Percentiles rank a stretch among this genome's conserved stretches.
phyloP scores from a whole-genome alignment of 2,113 vertebrate genomes.

The Rhynchomys soricoides region DNA sequence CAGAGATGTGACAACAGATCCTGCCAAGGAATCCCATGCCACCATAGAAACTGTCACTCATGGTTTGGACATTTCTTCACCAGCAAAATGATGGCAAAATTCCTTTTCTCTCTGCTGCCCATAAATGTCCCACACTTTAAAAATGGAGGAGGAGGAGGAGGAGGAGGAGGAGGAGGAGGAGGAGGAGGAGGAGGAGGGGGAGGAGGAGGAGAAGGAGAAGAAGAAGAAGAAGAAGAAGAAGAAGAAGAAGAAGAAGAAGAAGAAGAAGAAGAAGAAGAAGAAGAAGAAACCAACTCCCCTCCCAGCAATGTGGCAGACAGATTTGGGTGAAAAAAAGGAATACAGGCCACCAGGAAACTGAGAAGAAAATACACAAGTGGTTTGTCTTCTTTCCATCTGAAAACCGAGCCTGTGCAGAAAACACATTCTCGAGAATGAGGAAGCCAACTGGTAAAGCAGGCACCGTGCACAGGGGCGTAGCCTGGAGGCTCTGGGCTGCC shows the following conservation, averaged over 20 bases:
- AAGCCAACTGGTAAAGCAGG: not conserved
- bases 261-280: no score
- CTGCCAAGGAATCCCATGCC: not conserved
- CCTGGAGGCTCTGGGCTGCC: no score
- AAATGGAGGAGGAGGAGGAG: no score
- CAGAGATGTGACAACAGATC: not conserved
- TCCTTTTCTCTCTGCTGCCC: not conserved
- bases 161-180: no score
- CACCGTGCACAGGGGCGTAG: not conserved
- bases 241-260: no score
- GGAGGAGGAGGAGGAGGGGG: no score
- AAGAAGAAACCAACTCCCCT: not conserved
- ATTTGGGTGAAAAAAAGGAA: not conserved
- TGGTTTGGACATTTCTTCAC: not conserved
- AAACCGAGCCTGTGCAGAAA: not conserved
- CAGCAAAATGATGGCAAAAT: no score
- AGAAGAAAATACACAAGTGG: not conserved
- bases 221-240: no score
- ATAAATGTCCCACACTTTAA: not conserved
- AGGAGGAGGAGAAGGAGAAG: no score
- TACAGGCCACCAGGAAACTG: not conserved
- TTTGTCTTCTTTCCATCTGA: not conserved
- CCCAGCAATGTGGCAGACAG: not conserved
- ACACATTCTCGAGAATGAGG: not conserved
- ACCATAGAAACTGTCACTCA: not conserved